Evolutionary conservation across 2,888 invertebrate genomes (phyloP).

Genomic region (Sthenelais limicola): DNA sequence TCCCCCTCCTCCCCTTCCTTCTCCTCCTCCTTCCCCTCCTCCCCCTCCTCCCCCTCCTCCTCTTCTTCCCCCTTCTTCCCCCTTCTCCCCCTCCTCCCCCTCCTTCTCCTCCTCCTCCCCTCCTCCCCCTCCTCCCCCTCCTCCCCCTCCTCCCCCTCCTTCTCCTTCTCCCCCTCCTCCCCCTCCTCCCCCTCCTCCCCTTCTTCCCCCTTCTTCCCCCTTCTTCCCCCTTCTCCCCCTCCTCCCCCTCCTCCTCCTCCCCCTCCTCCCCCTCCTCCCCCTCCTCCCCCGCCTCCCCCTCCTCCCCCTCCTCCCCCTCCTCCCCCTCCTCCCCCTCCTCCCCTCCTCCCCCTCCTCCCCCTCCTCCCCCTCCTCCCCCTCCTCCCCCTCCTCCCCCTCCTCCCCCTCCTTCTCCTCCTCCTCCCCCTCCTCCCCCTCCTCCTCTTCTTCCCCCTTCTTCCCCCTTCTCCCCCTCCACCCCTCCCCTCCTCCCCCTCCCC

Average conservation of each 20-base stretch:
- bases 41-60: background rate
- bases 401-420: background rate
- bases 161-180: background rate
- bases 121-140: background rate
- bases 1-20: background rate
- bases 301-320: background rate
- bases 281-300: background rate
- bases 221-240: background rate
- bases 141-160: background rate
- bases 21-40: background rate
- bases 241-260: background rate
- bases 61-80: background rate
- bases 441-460: background rate
- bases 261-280: background rate
- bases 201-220: background rate
- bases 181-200: background rate
- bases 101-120: background rate
- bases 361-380: background rate
- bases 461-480: background rate
- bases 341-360: background rate
- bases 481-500: constrained; percentile 2
- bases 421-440: background rate
- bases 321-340: background rate
- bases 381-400: background rate
- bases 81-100: background rate